Evolutionary conservation across 2,888 invertebrate species (phyloP), one percentile per base, ranked within the genome.

Genomic region (Orchesella flavescens): DNA sequence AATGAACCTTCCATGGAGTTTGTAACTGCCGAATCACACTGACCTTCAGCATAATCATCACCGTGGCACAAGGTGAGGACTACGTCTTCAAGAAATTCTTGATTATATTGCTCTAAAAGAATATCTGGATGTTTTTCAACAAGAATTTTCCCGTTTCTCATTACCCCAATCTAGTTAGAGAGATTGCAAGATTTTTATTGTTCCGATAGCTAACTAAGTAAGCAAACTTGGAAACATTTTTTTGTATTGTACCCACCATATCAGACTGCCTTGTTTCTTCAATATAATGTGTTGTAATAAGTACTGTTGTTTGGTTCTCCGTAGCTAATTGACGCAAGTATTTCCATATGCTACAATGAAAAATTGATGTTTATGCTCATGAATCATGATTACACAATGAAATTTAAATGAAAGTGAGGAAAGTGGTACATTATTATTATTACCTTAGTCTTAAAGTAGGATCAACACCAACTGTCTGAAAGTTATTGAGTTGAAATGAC

Each of bases 261-360:
- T 96, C 95, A 85, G 96, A 96, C 91, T 96, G 96, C 88, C 96
- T 91, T 23, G 97, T 97, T 91, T 98, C 97, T 90, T 98, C 97
- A 85, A 97, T 97, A 89, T 98, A 97, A 93, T 98, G 95, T 90
- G 97, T 95, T 88, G 97, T 97, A 81, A 97, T 96, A 82, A 97
- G 96, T 88, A 97, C 97, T 19, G 97, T 97, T 91, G 96, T 97
- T 90, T 95, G 94, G 57, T 95, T 95, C 86, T 95, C 94, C 91
- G 95, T 94, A 88, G 96, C 96, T 89, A 97, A 95, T 89, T 95
- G 94, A 84, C 97, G 95, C 90, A 97, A 92, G 90, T 97, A 96
- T 89, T 95, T 96, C 97, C 97, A 97, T 90, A 97, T 97, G 90
- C 96, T 83, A 49, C 71, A 81, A 49, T 72, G 24, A 63, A 80